These are phyloP conservation scores for Mesocentrotus franciscanus DNA, from an alignment of 53 echinoderm and acorn worm species.

Conservation along the genomic window DNA sequence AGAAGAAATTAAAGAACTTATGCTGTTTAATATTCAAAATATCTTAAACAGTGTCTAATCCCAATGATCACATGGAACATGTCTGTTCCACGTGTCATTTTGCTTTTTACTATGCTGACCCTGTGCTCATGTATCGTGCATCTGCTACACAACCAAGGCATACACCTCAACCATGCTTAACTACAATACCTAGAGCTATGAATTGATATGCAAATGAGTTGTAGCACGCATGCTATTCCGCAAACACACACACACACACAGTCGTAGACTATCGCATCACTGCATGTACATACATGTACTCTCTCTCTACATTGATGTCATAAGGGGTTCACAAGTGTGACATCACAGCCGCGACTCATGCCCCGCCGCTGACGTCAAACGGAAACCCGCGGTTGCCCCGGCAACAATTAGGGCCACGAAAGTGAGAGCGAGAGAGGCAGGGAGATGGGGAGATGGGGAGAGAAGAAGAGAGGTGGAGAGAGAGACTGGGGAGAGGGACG, in stretches of 20 bases:
- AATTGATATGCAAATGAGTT: slow-evolving; percentile 66
- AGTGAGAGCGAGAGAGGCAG: slow-evolving; percentile 26
- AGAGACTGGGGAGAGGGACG: slow-evolving; percentile 10
- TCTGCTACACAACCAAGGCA: neutral
- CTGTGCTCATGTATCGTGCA: neutral
- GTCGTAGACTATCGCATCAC: neutral
- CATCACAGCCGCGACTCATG: slow-evolving; percentile 57
- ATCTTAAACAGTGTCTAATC: neutral
- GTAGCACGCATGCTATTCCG: slow-evolving; percentile 29
- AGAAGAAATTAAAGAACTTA: neutral
- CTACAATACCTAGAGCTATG: neutral
- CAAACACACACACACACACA: slow-evolving; percentile 23
- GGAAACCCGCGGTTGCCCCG: slow-evolving; percentile 63
- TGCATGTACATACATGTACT: neutral
- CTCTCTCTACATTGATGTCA: slow-evolving; percentile 59
- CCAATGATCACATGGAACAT: neutral
- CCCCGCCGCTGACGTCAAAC: slow-evolving; percentile 66
- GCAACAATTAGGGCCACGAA: slow-evolving; percentile 66
- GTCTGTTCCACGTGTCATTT: neutral
- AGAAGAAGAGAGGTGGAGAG: slow-evolving; percentile 3
- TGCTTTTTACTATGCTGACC: neutral
- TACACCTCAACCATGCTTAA: neutral
- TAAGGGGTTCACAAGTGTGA: slow-evolving; percentile 43
- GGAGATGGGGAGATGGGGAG: slow-evolving; percentile 9
- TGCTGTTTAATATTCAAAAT: neutral